These are phyloP conservation scores for Apostichopus japonicus DNA, from an alignment of 35 echinoderm and acorn worm species.

Conservation along the genomic window DNA sequence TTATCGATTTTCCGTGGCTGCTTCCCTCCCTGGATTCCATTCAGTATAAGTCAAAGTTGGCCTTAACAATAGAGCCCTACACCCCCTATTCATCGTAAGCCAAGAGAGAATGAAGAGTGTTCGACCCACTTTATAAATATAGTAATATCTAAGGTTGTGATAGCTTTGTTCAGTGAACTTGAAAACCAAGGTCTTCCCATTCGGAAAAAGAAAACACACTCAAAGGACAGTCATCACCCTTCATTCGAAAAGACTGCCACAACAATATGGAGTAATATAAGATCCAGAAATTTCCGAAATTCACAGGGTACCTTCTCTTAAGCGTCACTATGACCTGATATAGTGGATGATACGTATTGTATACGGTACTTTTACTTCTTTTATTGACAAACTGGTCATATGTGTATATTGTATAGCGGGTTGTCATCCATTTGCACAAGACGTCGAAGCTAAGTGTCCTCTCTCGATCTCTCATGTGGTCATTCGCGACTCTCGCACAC, in stretches of 20 bases:
- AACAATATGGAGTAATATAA: neutral
- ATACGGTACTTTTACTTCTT: neutral
- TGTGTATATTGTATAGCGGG: neutral
- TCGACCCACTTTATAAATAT: neutral
- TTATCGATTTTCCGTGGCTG: neutral
- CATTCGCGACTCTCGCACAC: too few species aligned
- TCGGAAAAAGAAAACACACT: neutral
- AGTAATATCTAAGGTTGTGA: neutral
- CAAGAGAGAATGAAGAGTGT: neutral
- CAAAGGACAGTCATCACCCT: neutral
- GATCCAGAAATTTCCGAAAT: too few species aligned
- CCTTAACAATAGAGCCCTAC: neutral
- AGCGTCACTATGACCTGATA: neutral
- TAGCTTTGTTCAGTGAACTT: neutral
- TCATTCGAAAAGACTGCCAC: neutral
- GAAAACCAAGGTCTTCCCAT: neutral
- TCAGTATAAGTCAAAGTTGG: neutral
- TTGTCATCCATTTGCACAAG: too few species aligned
- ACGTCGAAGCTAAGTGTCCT: too few species aligned
- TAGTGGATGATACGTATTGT: neutral
- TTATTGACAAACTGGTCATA: neutral
- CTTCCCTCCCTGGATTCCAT: neutral
- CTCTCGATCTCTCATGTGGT: too few species aligned
- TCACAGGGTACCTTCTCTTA: too few species aligned
- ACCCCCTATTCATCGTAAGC: neutral